phyloP scores from a whole-genome alignment of 1,140 invertebrate species.

The Platyscapa corneri region DNA sequence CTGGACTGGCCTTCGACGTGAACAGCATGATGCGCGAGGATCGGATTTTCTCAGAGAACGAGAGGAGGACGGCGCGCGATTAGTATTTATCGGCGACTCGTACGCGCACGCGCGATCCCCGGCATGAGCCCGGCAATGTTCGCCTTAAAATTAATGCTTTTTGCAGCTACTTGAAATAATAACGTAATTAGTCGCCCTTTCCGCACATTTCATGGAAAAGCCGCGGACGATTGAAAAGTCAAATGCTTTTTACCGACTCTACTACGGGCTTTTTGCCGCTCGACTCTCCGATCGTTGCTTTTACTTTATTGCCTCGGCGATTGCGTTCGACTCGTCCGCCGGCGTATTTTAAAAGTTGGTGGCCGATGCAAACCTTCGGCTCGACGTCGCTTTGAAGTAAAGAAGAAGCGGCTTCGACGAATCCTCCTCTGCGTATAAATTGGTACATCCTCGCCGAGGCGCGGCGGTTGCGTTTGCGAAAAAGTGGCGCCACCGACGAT shows the following conservation, averaged over 20 bases:
- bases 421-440: too few relatives aligned
- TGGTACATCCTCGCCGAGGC: too few relatives aligned
- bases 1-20: constrained; percentile 59
- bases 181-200: background rate
- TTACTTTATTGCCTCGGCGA: too few relatives aligned
- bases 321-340: too few relatives aligned
- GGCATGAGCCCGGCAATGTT: background rate
- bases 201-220: background rate
- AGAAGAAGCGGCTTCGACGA: too few relatives aligned
- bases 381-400: background rate
- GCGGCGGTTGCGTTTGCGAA: too few relatives aligned
- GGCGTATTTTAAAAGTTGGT: background rate
- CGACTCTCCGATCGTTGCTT: too few relatives aligned
- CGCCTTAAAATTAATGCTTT: background rate
- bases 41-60: background rate
- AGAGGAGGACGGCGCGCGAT: background rate
- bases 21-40: constrained; percentile 51
- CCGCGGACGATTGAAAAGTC: background rate
- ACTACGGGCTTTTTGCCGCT: too few relatives aligned
- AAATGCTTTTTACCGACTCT: background rate
- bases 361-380: background rate
- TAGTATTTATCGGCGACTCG: background rate
- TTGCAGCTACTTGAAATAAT: background rate
- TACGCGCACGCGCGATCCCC: background rate
- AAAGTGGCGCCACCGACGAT: background rate